phyloP scores from a whole-genome alignment of 2,113 vertebrate genomes.

The Cebus imitator region DNA sequence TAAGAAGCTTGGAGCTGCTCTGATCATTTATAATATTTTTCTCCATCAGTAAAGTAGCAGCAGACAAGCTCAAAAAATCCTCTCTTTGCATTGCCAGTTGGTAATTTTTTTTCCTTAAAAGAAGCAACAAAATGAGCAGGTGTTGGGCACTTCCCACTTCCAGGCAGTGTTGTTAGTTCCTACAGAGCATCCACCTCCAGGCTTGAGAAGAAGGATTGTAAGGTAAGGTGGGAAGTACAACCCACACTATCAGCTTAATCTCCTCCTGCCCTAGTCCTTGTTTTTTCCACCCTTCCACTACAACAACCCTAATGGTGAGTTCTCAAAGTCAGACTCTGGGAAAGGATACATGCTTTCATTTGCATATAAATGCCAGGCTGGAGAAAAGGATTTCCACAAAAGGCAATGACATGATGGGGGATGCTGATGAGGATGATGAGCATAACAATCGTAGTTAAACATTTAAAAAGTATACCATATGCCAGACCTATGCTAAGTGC shows the following conservation, averaged over 20 bases:
- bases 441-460: background rate
- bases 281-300: background rate
- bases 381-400: background rate
- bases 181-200: background rate
- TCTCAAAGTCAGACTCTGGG: background rate
- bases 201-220: background rate
- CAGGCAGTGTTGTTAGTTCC: background rate
- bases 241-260: background rate
- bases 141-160: constrained; percentile 52
- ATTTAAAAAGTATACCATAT: background rate
- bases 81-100: constrained; percentile 52
- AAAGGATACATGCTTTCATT: background rate
- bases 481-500: background rate
- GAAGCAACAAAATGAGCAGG: constrained; percentile 71
- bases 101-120: constrained; percentile 51
- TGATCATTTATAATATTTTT: constrained; percentile 49
- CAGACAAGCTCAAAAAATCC: constrained; percentile 57
- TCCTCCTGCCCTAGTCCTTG: background rate
- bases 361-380: background rate
- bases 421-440: background rate
- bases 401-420: background rate
- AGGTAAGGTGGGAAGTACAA: background rate
- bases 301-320: background rate
- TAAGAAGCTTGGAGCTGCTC: constrained; percentile 50
- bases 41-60: constrained; percentile 58